Conservation (phyloP, 2,113 vertebrate species). For the Mustelus asterias region DNA sequence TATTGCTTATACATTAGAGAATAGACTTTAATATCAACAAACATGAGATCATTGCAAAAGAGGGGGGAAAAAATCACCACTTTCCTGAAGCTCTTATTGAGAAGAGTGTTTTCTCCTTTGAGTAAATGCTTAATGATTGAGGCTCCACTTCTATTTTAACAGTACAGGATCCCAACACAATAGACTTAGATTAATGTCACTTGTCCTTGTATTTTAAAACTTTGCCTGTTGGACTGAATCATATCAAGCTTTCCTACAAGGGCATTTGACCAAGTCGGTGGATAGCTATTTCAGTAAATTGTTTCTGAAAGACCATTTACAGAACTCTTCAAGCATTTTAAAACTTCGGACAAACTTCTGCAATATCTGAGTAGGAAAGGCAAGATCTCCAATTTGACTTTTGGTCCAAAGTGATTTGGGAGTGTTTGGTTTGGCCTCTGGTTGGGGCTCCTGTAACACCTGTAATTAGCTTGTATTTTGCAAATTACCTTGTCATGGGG, state of each 20-base stretch:
- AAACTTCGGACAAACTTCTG: neutral
- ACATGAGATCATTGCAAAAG: neutral
- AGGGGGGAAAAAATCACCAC: neutral
- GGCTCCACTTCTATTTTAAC: neutral
- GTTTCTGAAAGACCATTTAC: neutral
- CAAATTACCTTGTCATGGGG: neutral
- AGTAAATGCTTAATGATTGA: neutral
- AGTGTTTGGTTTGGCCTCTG: neutral
- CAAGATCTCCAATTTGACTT: neutral
- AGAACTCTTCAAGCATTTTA: neutral
- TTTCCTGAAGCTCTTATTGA: neutral
- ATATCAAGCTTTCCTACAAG: neutral
- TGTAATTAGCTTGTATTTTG: neutral
- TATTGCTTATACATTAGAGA: neutral
- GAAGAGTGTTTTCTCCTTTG: neutral
- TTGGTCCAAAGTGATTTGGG: neutral
- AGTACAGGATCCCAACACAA: neutral
- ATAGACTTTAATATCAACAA: neutral
- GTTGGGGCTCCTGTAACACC: neutral
- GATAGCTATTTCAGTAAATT: neutral
- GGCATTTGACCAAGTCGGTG: neutral
- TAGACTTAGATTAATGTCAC: neutral
- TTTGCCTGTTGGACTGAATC: neutral
- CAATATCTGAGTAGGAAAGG: neutral
- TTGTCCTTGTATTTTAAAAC: neutral